phyloP scores from a whole-genome alignment of 2,113 vertebrate species.

The Pantherophis guttatus region DNA sequence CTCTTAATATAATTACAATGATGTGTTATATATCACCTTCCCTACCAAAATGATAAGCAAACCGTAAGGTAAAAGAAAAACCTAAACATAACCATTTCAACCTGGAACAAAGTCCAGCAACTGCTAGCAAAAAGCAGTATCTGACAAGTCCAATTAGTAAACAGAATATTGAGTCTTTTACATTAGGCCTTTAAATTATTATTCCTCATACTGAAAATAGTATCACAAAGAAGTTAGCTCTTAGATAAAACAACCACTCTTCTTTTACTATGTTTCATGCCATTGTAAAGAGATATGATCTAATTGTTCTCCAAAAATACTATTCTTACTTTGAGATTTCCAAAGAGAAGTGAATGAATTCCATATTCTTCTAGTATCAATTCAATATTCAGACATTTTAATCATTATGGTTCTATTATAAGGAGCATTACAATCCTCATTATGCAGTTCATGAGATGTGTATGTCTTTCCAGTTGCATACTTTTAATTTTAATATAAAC shows the following conservation, averaged over 20 bases:
- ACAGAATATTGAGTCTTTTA: conserved; percentile 60
- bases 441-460: neutral
- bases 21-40: neutral
- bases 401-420: neutral
- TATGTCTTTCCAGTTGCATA: neutral
- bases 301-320: conserved; percentile 19
- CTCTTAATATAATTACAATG: neutral
- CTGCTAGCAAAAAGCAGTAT: conserved; percentile 40
- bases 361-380: conserved; percentile 20
- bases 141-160: conserved; percentile 62
- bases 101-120: neutral
- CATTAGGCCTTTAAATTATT: conserved; percentile 59
- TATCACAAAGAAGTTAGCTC: conserved; percentile 42
- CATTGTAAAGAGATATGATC: neutral
- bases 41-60: neutral
- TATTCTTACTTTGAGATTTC: conserved; percentile 22
- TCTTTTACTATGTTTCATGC: conserved; percentile 4
- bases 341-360: conserved; percentile 9
- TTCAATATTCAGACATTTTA: neutral
- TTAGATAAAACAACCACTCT: conserved; percentile 37
- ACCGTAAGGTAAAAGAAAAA: conserved; percentile 29
- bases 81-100: conserved; percentile 25
- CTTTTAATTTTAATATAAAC: neutral
- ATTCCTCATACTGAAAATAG: conserved; percentile 40
- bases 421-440: neutral